These are phyloP conservation scores for Falco peregrinus DNA, from an alignment of 2,797 vertebrate species.

Conservation along the genomic window DNA sequence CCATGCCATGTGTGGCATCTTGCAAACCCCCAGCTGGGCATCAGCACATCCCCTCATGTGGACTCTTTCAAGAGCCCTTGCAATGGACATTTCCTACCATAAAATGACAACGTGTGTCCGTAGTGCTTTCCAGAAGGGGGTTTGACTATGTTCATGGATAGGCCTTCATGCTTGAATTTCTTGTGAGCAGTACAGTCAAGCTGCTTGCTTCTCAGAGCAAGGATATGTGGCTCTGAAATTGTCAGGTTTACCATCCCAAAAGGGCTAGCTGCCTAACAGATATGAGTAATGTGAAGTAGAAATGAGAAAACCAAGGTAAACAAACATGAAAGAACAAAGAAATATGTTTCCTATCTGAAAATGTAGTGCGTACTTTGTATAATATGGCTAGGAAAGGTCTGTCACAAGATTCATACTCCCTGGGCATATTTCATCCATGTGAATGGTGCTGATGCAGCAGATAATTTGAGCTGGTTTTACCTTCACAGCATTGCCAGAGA, in stretches of 20 bases:
- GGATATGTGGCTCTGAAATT: neutral
- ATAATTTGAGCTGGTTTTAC: conserved; percentile 33
- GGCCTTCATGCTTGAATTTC: neutral
- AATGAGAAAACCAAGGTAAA: conserved; percentile 26
- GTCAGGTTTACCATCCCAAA: neutral
- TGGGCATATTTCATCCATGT: conserved; percentile 14
- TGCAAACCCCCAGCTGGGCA: neutral
- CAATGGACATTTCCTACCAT: neutral
- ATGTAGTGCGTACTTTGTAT: neutral
- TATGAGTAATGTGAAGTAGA: neutral
- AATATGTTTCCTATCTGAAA: conserved; percentile 11
- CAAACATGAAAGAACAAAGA: conserved; percentile 22
- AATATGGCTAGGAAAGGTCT: neutral
- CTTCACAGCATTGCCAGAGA: neutral
- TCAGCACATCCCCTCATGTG: neutral
- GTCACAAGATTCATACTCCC: conserved; percentile 1
- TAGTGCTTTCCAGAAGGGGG: neutral
- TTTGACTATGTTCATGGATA: neutral
- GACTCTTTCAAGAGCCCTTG: neutral
- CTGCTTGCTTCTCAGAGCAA: neutral
- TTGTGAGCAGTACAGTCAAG: neutral
- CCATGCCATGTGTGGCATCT: neutral
- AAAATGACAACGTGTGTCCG: neutral
- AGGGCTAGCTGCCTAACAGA: neutral
- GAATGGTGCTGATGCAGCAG: conserved; percentile 47